These are phyloP conservation scores for Capromys pilorides DNA, from an alignment of 2,797 vertebrate genomes.

Conservation along the genomic window DNA sequence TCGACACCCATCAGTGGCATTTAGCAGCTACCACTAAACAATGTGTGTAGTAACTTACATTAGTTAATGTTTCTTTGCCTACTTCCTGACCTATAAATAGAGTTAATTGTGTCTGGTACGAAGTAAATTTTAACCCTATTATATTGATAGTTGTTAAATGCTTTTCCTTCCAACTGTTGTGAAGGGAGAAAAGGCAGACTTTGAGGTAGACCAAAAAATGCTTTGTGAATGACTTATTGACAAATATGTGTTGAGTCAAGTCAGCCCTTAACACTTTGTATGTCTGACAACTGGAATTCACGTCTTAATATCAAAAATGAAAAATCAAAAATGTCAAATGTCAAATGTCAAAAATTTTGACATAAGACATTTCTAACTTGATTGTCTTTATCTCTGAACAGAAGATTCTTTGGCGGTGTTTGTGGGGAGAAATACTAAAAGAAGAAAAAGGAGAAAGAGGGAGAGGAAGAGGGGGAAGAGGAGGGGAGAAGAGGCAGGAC, in stretches of 20 bases:
- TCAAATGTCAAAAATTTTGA: too few relatives aligned
- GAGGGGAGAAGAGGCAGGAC: too few relatives aligned
- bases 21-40: background rate
- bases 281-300: background rate
- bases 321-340: too few relatives aligned
- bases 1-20: background rate
- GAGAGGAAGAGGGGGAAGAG: background rate
- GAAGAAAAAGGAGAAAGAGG: background rate
- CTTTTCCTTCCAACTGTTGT: background rate
- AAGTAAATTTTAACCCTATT: background rate
- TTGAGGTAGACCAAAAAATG: slow-evolving; percentile 28
- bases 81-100: slow-evolving; percentile 31
- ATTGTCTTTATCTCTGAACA: background rate
- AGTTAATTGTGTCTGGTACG: background rate
- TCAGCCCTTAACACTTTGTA: slow-evolving; percentile 9
- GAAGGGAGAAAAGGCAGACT: slow-evolving; percentile 50
- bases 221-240: background rate
- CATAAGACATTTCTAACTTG: background rate
- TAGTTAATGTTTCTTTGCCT: background rate
- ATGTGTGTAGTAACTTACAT: background rate
- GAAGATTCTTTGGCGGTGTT: background rate
- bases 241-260: slow-evolving; percentile 38
- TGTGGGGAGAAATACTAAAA: background rate
- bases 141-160: background rate
- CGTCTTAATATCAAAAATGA: background rate